Base-by-base conservation (phyloP, 2,888 invertebrate species). In the Blera fallax region DNA sequence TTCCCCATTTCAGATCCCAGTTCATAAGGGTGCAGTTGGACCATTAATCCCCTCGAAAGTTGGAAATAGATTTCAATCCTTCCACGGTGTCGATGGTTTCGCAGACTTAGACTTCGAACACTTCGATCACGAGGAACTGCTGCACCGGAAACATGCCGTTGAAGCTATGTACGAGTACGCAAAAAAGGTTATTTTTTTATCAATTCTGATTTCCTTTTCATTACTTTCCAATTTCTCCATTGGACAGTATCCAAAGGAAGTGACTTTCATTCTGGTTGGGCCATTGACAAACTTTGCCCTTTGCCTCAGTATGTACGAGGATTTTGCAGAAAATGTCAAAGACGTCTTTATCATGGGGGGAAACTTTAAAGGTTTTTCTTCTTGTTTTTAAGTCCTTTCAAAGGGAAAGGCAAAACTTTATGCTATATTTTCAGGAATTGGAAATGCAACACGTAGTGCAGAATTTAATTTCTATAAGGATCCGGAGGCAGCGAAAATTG, bases 281-380 rank as follows among this genome's bases (percentile, higher is more conserved):
- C 94, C 97, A 0, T 90, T 97, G 37, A 97, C 97, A 1, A 97
- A 97, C 89, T 92, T 96, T 52, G 97, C 97, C 0, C 89, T 96
- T 81, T 95, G 96, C 2, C 92, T 95, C 1, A 94, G 94, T 89
- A 89, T 96, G 85, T 95, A 95, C 88, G 94, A 95, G 0, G 87
- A 88, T 3, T 95, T 97, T 89, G 90, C 94, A 1, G 89, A 92
- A 21, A 93, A 94, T 87, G 91, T 97, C 0, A 94, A 95, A 62
- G 94, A 95, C 64, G 92, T 97, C 40, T 95, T 94, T 89, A 93
- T 97, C 2, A 96, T 96, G 93, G 97, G 97, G n/a, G 97, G 97
- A 81, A 95, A 96, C 91, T 94, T 94, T 87, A 93, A 93, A 88
- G 95, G 96, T n/a, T n/a, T n/a, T n/a, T n/a, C n/a, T n/a, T n/a